phyloP scores from a whole-genome alignment of 2,888 invertebrate genomes.

The Pterostichus niger region DNA sequence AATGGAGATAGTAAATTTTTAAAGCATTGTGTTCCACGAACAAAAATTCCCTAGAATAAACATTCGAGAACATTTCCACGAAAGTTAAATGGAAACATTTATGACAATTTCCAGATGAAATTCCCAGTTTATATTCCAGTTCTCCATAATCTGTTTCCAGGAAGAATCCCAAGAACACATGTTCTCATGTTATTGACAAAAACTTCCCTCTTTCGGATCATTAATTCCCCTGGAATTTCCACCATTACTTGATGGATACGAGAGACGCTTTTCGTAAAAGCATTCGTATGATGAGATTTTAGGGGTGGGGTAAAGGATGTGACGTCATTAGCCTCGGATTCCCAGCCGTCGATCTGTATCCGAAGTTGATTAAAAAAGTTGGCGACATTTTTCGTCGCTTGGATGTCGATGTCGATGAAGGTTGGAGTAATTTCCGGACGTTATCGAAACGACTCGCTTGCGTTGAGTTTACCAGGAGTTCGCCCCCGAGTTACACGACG shows the following conservation, averaged over 20 bases:
- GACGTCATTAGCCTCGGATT: constrained; percentile 57
- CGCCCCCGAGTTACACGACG: constrained; percentile 5
- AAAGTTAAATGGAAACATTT: constrained; percentile 51
- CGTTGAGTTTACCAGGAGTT: not conserved
- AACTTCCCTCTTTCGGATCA: constrained; percentile 46
- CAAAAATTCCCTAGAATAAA: not conserved
- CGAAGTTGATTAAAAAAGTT: constrained; percentile 65
- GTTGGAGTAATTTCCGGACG: constrained; percentile 31
- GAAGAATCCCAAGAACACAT: constrained; percentile 8
- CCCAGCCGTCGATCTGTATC: not conserved
- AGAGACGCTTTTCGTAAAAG: constrained; percentile 29
- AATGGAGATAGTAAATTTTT: constrained; percentile 38
- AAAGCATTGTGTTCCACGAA: constrained; percentile 35
- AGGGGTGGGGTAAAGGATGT: constrained; percentile 44
- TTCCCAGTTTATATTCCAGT: constrained; percentile 52
- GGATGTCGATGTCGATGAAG: constrained; percentile 43
- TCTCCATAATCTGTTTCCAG: constrained; percentile 35
- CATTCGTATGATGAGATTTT: constrained; percentile 47
- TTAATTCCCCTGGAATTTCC: constrained; percentile 57
- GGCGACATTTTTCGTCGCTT: constrained; percentile 49
- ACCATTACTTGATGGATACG: constrained; percentile 61
- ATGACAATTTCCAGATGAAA: constrained; percentile 53
- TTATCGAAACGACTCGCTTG: constrained; percentile 4
- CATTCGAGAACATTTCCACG: constrained; percentile 5
- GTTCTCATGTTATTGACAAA: constrained; percentile 37